Evolutionary conservation across 2,113 vertebrate species (phyloP).

Genomic region (Psettodes erumei): DNA sequence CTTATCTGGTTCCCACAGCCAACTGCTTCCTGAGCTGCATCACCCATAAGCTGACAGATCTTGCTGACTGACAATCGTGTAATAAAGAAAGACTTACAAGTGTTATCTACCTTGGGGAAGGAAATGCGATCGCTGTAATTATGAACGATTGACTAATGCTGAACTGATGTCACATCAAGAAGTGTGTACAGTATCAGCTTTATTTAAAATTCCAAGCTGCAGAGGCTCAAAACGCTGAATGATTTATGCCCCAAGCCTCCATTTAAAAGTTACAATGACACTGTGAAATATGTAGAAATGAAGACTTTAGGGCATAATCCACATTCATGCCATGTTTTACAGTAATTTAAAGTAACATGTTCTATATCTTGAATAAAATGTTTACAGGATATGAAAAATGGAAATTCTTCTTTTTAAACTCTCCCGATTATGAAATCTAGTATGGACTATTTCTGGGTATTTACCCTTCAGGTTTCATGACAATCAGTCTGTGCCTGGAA

Average conservation of each 20-base stretch:
- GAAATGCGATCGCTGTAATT: constrained; percentile 39
- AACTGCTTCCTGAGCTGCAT: constrained; percentile 21
- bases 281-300: background rate
- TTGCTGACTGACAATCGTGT: constrained; percentile 19
- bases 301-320: background rate
- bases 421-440: too few relatives aligned
- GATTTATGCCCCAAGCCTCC: constrained; percentile 38
- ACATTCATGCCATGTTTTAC: background rate
- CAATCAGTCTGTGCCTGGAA: background rate
- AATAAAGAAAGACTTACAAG: constrained; percentile 43
- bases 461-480: background rate
- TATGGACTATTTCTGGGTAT: too few relatives aligned
- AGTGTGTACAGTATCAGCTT: constrained; percentile 13
- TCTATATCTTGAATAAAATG: background rate
- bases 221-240: constrained; percentile 11
- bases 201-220: constrained; percentile 40
- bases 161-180: constrained; percentile 5
- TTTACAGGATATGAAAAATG: background rate
- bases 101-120: constrained; percentile 12
- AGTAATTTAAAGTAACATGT: background rate
- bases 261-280: constrained; percentile 17
- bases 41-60: constrained; percentile 23
- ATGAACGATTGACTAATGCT: constrained; percentile 16
- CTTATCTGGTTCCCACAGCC: constrained; percentile 36
- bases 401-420: too few relatives aligned